A percentile compares a stretch with the other conserved stretches of the same genome.
These are phyloP conservation scores for Lithophane semibrunnea DNA, from an alignment of 2,888 invertebrate species.

Conservation along the genomic window DNA sequence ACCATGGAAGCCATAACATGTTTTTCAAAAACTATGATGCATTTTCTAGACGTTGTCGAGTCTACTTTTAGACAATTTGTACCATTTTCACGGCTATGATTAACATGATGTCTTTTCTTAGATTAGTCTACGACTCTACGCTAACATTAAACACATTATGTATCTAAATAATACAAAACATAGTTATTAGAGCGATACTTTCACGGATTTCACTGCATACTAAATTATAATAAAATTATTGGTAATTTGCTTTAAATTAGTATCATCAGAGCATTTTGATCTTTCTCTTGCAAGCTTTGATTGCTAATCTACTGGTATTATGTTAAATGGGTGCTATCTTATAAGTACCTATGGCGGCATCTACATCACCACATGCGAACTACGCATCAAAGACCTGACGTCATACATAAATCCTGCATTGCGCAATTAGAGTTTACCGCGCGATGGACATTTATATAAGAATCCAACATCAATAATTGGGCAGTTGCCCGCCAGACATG, in stretches of 20 bases:
- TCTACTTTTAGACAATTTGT: conserved; percentile 75
- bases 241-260: background rate
- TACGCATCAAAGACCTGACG: too few relatives aligned
- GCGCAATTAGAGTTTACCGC: too few relatives aligned
- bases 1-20: background rate
- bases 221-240: background rate
- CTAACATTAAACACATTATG: conserved; percentile 43
- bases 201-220: conserved; percentile 47
- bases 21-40: background rate
- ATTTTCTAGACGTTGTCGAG: conserved; percentile 53
- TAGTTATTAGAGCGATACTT: conserved; percentile 39
- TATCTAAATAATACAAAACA: conserved; percentile 36
- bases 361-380: too few relatives aligned
- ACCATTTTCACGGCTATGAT: conserved; percentile 76
- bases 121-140: conserved; percentile 38
- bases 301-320: background rate
- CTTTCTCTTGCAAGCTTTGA: background rate
- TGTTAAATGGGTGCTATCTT: background rate
- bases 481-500: too few relatives aligned
- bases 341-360: too few relatives aligned
- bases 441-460: too few relatives aligned
- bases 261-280: background rate
- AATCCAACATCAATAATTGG: too few relatives aligned
- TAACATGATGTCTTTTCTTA: conserved; percentile 68
- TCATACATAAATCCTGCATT: too few relatives aligned